Conservation (phyloP, 35 echinoderm and acorn worm species). For the Strongylocentrotus purpuratus region DNA sequence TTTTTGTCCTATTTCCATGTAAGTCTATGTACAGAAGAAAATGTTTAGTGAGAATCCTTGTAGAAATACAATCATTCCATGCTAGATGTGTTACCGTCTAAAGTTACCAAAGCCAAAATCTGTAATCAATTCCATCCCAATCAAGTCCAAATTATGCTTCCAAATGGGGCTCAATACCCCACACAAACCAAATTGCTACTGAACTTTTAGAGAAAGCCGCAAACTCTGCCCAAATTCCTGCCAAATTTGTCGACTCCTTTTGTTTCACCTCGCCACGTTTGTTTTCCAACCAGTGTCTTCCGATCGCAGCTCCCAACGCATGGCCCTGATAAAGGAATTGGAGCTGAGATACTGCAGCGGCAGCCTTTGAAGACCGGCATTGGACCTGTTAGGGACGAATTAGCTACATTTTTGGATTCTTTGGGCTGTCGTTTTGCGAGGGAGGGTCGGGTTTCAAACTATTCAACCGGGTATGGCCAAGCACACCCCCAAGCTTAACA, state of each 20-base stretch:
- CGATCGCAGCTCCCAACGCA: slow-evolving; percentile 33
- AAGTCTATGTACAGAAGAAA: neutral
- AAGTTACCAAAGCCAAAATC: neutral
- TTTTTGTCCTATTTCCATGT: neutral
- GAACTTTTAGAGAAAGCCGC: slow-evolving; percentile 23
- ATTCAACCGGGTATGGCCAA: neutral
- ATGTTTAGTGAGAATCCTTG: neutral
- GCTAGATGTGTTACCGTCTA: neutral
- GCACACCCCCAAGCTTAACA: neutral
- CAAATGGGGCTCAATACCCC: slow-evolving; percentile 31
- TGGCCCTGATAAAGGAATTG: slow-evolving; percentile 36
- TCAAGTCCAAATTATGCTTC: neutral
- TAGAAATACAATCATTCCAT: neutral
- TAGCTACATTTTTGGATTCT: slow-evolving; percentile 28
- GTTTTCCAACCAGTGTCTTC: slow-evolving; percentile 27
- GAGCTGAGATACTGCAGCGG: neutral
- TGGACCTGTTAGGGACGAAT: slow-evolving; percentile 22
- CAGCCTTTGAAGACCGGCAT: neutral
- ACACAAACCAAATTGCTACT: slow-evolving; percentile 35
- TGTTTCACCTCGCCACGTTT: slow-evolving; percentile 20
- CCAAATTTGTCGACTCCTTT: slow-evolving; percentile 32
- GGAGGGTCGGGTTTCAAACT: neutral
- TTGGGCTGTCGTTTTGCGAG: neutral
- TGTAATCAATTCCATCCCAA: neutral
- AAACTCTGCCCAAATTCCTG: slow-evolving; percentile 33